phyloP scores from a whole-genome alignment of 2,888 invertebrate species.

The Melieria omissa region DNA sequence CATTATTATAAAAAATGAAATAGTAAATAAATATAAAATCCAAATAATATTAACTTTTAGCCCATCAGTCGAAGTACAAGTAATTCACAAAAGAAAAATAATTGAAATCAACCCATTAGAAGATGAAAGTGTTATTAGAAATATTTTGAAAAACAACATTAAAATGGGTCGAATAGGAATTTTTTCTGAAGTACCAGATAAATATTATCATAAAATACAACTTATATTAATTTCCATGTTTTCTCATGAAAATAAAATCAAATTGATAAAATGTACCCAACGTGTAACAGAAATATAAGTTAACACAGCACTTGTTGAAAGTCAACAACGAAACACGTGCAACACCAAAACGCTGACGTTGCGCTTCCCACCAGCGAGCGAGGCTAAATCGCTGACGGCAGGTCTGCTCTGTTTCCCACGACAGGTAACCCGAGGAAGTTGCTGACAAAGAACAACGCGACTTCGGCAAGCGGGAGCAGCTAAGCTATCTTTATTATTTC shows the following conservation, averaged over 20 bases:
- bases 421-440: too few relatives aligned
- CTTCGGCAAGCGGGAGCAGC: too few relatives aligned
- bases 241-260: constrained; percentile 37
- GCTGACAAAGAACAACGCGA: too few relatives aligned
- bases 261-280: too few relatives aligned
- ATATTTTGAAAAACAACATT: constrained; percentile 27
- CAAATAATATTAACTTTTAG: constrained; percentile 36
- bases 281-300: too few relatives aligned
- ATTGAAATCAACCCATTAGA: constrained; percentile 34
- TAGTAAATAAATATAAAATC: constrained; percentile 36
- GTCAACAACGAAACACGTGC: too few relatives aligned
- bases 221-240: constrained; percentile 36
- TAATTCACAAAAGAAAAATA: constrained; percentile 35
- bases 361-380: too few relatives aligned
- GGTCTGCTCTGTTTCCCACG: too few relatives aligned
- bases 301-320: too few relatives aligned
- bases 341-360: too few relatives aligned
- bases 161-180: constrained; percentile 35
- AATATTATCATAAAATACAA: constrained; percentile 39
- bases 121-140: constrained; percentile 28
- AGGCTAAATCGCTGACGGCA: too few relatives aligned
- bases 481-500: too few relatives aligned
- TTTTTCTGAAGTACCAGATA: constrained; percentile 38
- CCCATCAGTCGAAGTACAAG: constrained; percentile 21
- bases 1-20: constrained; percentile 33